phyloP scores from a whole-genome alignment of 92 coral and sea anemone species.

The Siderastrea radians region DNA sequence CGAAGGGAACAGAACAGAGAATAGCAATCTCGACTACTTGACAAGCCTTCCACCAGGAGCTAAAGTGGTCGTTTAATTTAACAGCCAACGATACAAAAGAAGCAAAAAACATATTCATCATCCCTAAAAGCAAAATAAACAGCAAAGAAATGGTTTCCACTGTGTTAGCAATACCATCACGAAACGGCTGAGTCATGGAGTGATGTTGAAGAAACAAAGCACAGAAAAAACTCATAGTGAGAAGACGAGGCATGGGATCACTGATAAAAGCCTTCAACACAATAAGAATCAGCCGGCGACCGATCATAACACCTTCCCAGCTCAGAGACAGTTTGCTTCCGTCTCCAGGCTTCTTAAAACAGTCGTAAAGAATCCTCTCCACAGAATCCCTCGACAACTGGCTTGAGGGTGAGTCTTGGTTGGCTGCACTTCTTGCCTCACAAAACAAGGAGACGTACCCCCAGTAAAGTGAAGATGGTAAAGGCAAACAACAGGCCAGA shows the following conservation, averaged over 20 bases:
- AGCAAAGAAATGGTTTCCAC: too few species aligned
- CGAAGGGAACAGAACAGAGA: conserved; percentile 29
- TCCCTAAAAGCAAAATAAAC: background rate
- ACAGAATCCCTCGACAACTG: background rate
- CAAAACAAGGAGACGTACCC: too few species aligned
- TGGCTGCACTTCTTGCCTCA: too few species aligned
- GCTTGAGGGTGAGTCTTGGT: too few species aligned
- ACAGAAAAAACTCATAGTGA: too few species aligned
- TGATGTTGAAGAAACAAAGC: conserved; percentile 21
- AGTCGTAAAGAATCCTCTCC: background rate
- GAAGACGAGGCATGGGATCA: too few species aligned
- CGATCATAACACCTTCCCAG: too few species aligned
- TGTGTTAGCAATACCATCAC: too few species aligned
- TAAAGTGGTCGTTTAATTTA: conserved; percentile 25
- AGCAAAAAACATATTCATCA: conserved; percentile 33
- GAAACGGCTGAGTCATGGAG: background rate
- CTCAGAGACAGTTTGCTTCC: too few species aligned
- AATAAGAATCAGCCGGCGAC: too few species aligned
- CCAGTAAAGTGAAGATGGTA: conserved; percentile 63
- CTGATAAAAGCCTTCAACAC: too few species aligned
- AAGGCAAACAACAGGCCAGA: conserved; percentile 54
- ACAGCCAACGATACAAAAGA: conserved; percentile 39
- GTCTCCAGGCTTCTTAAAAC: too few species aligned
- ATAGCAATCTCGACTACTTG: conserved; percentile 26
- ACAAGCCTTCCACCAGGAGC: background rate